Conservation (phyloP, 2,888 invertebrate genomes). For the Empis livida region DNA sequence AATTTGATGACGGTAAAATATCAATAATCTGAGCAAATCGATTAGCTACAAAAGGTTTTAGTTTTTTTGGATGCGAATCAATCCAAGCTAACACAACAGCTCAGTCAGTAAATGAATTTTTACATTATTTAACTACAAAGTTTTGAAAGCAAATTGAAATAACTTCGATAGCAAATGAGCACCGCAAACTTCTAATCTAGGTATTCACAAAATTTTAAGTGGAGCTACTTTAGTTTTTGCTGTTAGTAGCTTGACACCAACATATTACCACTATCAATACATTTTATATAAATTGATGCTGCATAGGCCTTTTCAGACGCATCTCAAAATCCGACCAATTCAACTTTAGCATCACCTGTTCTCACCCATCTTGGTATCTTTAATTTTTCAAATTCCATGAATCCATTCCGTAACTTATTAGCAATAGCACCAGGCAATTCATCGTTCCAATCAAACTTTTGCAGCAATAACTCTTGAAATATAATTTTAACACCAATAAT, state of each 20-base stretch:
- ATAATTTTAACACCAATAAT: constrained; percentile 1
- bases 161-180: not conserved
- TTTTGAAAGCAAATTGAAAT: not conserved
- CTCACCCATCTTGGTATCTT: not conserved
- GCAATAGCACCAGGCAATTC: constrained; percentile 5
- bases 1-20: not conserved
- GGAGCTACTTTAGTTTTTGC: not conserved
- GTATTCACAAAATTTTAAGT: not conserved
- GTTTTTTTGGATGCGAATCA: not conserved
- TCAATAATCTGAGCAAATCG: not conserved
- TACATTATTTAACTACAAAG: not conserved
- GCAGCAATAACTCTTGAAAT: constrained; percentile 1
- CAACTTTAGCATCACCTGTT: not conserved
- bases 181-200: not conserved
- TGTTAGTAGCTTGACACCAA: not conserved
- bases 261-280: not conserved
- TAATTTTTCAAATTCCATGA: not conserved
- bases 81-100: not conserved
- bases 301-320: not conserved
- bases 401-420: not conserved
- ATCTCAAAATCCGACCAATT: not conserved
- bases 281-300: not conserved
- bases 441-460: too few relatives aligned
- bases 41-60: not conserved
- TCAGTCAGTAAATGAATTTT: not conserved